Evolutionary conservation across 2,888 invertebrate genomes (phyloP).

Genomic region (Pammene aurita): DNA sequence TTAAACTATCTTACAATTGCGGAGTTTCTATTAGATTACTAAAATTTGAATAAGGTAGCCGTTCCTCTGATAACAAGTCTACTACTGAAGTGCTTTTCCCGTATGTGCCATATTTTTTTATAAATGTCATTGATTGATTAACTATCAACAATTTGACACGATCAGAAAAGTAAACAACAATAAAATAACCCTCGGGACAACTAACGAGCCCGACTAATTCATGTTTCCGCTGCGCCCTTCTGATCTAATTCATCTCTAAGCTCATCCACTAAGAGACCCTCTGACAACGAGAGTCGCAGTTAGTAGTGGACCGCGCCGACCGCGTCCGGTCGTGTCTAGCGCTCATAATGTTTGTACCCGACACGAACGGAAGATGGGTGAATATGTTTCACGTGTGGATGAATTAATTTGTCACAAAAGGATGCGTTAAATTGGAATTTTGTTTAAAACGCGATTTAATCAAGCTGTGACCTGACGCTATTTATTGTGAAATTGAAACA

Average conservation of each 20-base stretch:
- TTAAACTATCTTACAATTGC: too few relatives aligned
- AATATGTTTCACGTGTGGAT: background rate
- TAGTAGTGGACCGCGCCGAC: constrained; percentile 58
- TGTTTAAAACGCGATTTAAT: background rate
- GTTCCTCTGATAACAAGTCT: too few relatives aligned
- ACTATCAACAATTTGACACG: background rate
- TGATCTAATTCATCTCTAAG: constrained; percentile 77
- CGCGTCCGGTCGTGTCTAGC: constrained; percentile 51
- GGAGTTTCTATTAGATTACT: too few relatives aligned
- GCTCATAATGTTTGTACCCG: constrained; percentile 41
- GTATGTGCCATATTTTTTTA: too few relatives aligned
- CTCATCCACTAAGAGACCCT: constrained; percentile 76
- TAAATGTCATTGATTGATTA: background rate
- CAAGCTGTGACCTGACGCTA: background rate
- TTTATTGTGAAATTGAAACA: background rate
- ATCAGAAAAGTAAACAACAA: constrained; percentile 13
- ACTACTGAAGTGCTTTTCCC: too few relatives aligned
- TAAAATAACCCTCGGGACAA: constrained; percentile 12
- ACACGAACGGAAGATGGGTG: constrained; percentile 33
- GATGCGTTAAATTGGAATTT: background rate
- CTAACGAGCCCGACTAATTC: constrained; percentile 18
- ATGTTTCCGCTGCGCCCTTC: constrained; percentile 70
- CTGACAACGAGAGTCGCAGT: constrained; percentile 61
- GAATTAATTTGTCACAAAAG: background rate
- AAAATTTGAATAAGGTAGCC: too few relatives aligned